These are phyloP conservation scores for Speoplatyrhinus poulsoni DNA, from an alignment of 2,113 vertebrate genomes.

Conservation along the genomic window DNA sequence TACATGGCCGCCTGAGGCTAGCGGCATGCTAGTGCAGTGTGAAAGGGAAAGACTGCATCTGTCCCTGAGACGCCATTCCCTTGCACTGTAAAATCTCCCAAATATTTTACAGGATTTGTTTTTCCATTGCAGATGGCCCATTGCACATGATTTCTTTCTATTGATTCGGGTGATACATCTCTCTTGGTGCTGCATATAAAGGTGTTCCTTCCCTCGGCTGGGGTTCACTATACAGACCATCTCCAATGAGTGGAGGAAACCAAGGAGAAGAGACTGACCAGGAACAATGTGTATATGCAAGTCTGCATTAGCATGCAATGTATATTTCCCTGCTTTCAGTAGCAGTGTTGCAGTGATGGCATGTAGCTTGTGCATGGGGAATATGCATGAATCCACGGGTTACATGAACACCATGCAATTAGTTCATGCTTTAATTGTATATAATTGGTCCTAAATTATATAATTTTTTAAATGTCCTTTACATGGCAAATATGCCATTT, in stretches of 20 bases:
- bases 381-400: too few species aligned
- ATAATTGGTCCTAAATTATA: not conserved
- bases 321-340: not conserved
- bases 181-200: constrained; percentile 63
- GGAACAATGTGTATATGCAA: not conserved
- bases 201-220: constrained; percentile 22
- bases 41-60: constrained; percentile 65
- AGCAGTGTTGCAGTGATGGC: not conserved
- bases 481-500: too few species aligned
- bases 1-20: constrained; percentile 25
- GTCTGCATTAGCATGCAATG: not conserved
- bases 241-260: constrained; percentile 4
- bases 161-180: constrained; percentile 60
- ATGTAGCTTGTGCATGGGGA: not conserved
- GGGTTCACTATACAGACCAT: constrained; percentile 26
- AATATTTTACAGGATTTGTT: constrained; percentile 79
- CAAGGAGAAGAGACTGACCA: constrained; percentile 14
- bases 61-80: constrained; percentile 61
- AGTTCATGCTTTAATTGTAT: too few species aligned
- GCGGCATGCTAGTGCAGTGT: constrained; percentile 31
- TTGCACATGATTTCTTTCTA: constrained; percentile 77
- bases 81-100: constrained; percentile 63
- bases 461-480: not conserved
- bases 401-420: too few species aligned
- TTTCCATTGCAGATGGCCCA: constrained; percentile 81